Conservation (phyloP, 2,113 vertebrate genomes). For the Pseudois nayaur region DNA sequence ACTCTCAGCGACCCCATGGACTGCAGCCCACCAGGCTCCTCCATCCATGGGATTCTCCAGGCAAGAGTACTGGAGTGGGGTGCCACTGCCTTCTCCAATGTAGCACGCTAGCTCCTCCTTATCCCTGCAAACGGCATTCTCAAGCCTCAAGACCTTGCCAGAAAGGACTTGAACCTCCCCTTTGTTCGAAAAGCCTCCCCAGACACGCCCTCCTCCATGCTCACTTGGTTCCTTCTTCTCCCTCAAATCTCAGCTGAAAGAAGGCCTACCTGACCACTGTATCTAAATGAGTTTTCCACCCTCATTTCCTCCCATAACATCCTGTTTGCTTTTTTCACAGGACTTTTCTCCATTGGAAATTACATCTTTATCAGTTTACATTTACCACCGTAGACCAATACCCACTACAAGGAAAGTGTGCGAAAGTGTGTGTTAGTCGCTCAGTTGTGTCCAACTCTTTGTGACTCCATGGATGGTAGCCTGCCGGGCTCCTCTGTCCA, state of each 20-base stretch:
- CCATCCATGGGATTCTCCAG: too few species aligned
- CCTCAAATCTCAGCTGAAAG: background rate
- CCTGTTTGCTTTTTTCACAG: background rate
- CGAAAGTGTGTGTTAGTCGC: background rate
- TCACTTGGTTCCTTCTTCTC: background rate
- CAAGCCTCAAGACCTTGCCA: background rate
- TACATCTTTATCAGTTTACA: background rate
- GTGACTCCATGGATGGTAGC: background rate
- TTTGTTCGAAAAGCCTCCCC: background rate
- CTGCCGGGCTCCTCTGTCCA: background rate
- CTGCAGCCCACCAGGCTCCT: too few species aligned
- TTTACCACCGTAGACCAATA: background rate
- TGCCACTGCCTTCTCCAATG: too few species aligned
- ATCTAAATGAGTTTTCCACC: background rate
- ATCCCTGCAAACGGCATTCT: background rate
- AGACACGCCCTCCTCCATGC: too few species aligned
- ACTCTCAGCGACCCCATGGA: too few species aligned
- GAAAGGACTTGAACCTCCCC: too few species aligned
- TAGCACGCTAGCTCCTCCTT: background rate
- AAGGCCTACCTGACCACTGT: background rate
- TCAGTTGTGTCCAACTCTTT: background rate
- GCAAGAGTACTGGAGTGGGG: too few species aligned
- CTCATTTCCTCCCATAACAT: background rate
- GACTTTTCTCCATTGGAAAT: background rate
- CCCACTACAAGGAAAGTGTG: background rate